phyloP scores from a whole-genome alignment of 2,113 vertebrate species.

The Chaetodon auriga region DNA sequence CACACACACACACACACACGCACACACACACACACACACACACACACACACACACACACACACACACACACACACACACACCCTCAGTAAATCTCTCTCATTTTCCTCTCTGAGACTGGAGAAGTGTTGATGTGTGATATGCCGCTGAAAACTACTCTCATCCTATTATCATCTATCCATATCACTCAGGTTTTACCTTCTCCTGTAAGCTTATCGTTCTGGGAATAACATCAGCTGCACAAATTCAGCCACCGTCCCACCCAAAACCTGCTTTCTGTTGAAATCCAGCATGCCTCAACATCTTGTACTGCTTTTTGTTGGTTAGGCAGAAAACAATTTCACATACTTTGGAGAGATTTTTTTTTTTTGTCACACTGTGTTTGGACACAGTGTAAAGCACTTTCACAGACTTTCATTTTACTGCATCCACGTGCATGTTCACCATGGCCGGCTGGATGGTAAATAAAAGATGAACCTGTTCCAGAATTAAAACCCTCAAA shows the following conservation, averaged over 20 bases:
- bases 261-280: conserved; percentile 20
- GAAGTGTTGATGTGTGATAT: conserved; percentile 56
- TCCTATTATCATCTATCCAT: conserved; percentile 46
- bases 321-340: conserved; percentile 31
- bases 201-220: not conserved
- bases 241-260: not conserved
- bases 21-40: conserved; percentile 10
- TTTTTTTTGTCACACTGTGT: conserved; percentile 12
- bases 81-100: conserved; percentile 28
- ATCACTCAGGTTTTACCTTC: conserved; percentile 35
- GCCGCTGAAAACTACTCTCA: conserved; percentile 50
- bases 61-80: conserved; percentile 24
- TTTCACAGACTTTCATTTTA: conserved; percentile 50
- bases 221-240: conserved; percentile 15
- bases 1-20: conserved; percentile 16
- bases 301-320: not conserved
- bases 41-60: conserved; percentile 11
- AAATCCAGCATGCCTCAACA: conserved; percentile 7
- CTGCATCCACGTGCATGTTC: conserved; percentile 59
- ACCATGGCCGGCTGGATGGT: conserved; percentile 67
- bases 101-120: conserved; percentile 41
- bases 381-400: conserved; percentile 32
- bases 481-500: conserved; percentile 80
- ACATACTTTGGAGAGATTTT: conserved; percentile 30
- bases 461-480: conserved; percentile 85